A percentile compares a stretch with the other conserved stretches of the same genome.
Conservation (phyloP, 2,797 vertebrate species). For the Loris lydekkerianus region DNA sequence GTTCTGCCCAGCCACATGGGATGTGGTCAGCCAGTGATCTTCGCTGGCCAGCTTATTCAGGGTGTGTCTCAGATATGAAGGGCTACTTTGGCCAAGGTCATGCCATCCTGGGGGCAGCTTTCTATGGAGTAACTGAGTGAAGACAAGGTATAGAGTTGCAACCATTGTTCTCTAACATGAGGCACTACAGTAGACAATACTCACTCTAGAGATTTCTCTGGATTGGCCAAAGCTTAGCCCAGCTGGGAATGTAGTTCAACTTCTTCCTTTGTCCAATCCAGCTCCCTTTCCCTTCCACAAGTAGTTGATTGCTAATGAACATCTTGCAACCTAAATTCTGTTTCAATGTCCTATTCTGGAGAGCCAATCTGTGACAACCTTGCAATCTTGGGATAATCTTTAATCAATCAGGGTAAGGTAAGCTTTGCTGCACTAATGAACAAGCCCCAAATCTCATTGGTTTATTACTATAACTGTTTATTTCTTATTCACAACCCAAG, state of each 20-base stretch:
- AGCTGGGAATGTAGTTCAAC: neutral
- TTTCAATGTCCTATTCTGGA: neutral
- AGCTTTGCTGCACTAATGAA: neutral
- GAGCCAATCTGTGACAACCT: neutral
- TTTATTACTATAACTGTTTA: neutral
- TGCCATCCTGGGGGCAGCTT: too few species aligned
- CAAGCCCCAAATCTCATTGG: neutral
- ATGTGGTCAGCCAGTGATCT: neutral
- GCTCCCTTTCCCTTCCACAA: neutral
- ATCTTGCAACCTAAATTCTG: neutral
- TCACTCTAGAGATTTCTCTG: neutral
- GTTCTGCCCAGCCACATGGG: accelerated
- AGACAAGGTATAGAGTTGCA: neutral
- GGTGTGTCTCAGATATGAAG: too few species aligned
- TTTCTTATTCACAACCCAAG: neutral
- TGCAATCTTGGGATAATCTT: neutral
- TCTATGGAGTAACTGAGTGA: neutral
- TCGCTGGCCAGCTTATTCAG: neutral
- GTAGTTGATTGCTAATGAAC: neutral
- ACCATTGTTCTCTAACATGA: neutral
- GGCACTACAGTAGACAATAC: neutral
- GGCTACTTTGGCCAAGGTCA: neutral
- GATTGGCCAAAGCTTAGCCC: neutral
- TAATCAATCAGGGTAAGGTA: neutral
- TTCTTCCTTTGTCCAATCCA: neutral